Evolutionary conservation across 1,140 invertebrate species (phyloP).

Genomic region (Thaumetopoea pityocampa): DNA sequence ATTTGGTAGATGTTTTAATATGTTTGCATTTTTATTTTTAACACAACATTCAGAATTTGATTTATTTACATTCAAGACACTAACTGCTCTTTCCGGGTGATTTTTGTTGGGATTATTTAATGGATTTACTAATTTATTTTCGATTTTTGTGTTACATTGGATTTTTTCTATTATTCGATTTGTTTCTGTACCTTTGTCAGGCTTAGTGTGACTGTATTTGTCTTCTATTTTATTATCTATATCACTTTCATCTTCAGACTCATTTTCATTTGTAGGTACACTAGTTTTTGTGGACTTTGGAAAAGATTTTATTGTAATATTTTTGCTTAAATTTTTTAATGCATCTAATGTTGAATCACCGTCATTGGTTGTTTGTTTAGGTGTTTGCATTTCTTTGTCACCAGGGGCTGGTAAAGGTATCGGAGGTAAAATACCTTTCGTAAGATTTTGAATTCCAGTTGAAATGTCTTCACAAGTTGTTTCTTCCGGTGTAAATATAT

Average conservation of each 20-base stretch:
- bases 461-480: background rate
- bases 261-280: constrained; percentile 21
- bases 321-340: constrained; percentile 35
- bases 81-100: too few species aligned
- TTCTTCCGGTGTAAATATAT: background rate
- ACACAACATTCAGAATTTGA: background rate
- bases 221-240: constrained; percentile 11
- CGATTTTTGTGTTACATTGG: too few species aligned
- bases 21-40: constrained; percentile 25
- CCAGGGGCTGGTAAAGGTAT: background rate
- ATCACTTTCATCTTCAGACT: constrained; percentile 13
- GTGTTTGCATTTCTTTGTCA: background rate
- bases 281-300: constrained; percentile 18
- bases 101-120: too few species aligned
- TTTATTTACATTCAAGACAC: background rate
- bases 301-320: constrained; percentile 37
- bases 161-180: too few species aligned
- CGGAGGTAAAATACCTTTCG: too few species aligned
- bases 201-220: too few species aligned
- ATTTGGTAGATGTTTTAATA: constrained; percentile 47
- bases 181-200: too few species aligned
- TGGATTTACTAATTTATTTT: too few species aligned
- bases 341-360: constrained; percentile 14
- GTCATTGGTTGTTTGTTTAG: constrained; percentile 1
- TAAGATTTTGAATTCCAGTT: constrained; percentile 2